Evolutionary conservation across 2,797 vertebrate species (phyloP).

Genomic region (Acanthurus lineatus): DNA sequence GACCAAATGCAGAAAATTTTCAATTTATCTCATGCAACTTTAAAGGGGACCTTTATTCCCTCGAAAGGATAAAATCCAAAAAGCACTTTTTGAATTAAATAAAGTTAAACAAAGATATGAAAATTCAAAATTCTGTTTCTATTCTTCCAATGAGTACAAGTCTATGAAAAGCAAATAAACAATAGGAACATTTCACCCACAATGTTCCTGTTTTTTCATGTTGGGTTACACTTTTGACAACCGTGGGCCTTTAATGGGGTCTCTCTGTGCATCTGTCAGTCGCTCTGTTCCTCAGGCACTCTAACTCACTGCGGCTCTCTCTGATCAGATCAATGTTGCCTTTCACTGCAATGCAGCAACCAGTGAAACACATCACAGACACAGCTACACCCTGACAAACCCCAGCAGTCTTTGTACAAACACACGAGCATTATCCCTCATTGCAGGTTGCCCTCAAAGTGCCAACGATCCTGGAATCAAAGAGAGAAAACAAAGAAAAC

Average conservation of each 20-base stretch:
- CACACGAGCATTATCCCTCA: constrained; percentile 54
- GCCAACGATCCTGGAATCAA: constrained; percentile 64
- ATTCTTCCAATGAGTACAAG: not conserved
- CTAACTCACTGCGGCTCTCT: constrained; percentile 68
- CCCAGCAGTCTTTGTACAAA: constrained; percentile 55
- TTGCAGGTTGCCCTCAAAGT: constrained; percentile 67
- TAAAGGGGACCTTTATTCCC: not conserved
- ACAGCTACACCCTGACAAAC: constrained; percentile 64
- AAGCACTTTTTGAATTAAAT: not conserved
- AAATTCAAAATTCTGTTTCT: not conserved
- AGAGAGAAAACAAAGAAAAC: constrained; percentile 50
- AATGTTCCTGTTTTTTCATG: constrained; percentile 38
- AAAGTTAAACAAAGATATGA: not conserved
- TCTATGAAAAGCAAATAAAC: constrained; percentile 25
- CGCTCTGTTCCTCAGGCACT: constrained; percentile 60
- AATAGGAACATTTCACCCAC: constrained; percentile 40
- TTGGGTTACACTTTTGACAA: constrained; percentile 58
- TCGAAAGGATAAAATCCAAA: not conserved
- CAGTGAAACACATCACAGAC: constrained; percentile 74
- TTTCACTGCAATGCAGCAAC: constrained; percentile 81
- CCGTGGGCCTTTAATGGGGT: constrained; percentile 59
- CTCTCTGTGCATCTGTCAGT: constrained; percentile 67
- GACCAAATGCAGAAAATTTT: not conserved
- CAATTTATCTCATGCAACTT: not conserved
- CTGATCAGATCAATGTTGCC: constrained; percentile 83